These are phyloP conservation scores for Apamea epomidion DNA, from an alignment of 2,888 invertebrate genomes.

Conservation along the genomic window DNA sequence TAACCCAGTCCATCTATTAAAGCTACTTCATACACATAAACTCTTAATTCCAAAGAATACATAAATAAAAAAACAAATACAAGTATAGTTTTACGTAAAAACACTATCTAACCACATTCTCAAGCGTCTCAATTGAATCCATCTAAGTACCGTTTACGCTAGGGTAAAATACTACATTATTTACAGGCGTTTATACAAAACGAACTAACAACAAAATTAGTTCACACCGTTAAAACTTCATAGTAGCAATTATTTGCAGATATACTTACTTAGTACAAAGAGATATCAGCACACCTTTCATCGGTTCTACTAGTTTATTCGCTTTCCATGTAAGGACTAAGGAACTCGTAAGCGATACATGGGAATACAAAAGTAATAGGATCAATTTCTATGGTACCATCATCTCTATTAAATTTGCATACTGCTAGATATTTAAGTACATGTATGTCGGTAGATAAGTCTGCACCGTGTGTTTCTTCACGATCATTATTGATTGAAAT, in stretches of 20 bases:
- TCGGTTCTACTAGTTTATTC: constrained; percentile 2
- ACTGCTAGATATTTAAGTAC: constrained; percentile 17
- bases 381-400: constrained; percentile 14
- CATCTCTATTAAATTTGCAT: constrained; percentile 28
- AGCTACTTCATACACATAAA: background rate
- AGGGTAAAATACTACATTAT: background rate
- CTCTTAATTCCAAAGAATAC: background rate
- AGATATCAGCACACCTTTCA: constrained; percentile 30
- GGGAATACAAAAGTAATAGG: constrained; percentile 14
- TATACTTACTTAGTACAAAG: constrained; percentile 2
- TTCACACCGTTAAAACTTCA: constrained; percentile 25
- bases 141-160: background rate
- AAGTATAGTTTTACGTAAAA: background rate
- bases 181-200: background rate
- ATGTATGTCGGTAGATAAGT: background rate
- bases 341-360: constrained; percentile 11
- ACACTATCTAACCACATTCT: background rate
- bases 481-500: constrained; percentile 14
- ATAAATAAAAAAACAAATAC: background rate
- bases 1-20: background rate
- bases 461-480: background rate
- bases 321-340: constrained; percentile 15
- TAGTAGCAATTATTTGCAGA: constrained; percentile 36
- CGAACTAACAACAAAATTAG: constrained; percentile 15
- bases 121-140: background rate